Evolutionary conservation across 2,113 vertebrate genomes (phyloP).

Genomic region (Cathartes aura): DNA sequence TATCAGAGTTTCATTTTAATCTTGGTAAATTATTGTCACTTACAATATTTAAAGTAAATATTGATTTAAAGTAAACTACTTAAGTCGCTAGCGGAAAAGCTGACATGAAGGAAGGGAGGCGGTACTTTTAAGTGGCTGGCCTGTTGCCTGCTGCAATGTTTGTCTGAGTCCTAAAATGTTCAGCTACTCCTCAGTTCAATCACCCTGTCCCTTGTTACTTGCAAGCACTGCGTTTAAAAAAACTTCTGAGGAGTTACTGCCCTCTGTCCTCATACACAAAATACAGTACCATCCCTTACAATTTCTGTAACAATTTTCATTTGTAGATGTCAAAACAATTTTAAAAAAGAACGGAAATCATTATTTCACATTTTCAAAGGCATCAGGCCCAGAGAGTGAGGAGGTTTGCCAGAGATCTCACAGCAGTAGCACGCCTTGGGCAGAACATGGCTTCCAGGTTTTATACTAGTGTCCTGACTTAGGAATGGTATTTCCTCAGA

Average conservation of each 20-base stretch:
- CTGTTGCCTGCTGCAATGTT: not conserved
- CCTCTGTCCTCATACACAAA: not conserved
- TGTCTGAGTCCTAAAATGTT: not conserved
- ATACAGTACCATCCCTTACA: not conserved
- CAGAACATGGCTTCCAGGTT: not conserved
- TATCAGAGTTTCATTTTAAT: conserved; percentile 6
- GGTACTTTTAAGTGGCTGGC: not conserved
- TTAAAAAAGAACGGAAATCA: not conserved
- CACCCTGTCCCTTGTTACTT: not conserved
- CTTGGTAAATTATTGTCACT: conserved; percentile 4
- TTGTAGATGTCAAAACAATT: not conserved
- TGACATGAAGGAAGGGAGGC: not conserved
- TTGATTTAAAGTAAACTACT: conserved; percentile 8
- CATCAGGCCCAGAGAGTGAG: not conserved
- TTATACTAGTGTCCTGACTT: not conserved
- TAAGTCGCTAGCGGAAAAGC: not conserved
- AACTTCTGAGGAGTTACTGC: not conserved
- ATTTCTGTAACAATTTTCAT: not conserved
- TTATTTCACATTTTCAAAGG: not conserved
- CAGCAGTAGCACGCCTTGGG: not conserved
- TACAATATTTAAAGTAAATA: conserved; percentile 39
- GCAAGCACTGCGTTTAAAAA: not conserved
- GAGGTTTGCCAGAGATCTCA: not conserved
- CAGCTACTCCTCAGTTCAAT: not conserved
- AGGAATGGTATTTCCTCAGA: not conserved